Evolutionary conservation across 2,888 invertebrate genomes (phyloP), one percentile per base, ranked within the genome.

Genomic region (Drosophila pegasa): DNA sequence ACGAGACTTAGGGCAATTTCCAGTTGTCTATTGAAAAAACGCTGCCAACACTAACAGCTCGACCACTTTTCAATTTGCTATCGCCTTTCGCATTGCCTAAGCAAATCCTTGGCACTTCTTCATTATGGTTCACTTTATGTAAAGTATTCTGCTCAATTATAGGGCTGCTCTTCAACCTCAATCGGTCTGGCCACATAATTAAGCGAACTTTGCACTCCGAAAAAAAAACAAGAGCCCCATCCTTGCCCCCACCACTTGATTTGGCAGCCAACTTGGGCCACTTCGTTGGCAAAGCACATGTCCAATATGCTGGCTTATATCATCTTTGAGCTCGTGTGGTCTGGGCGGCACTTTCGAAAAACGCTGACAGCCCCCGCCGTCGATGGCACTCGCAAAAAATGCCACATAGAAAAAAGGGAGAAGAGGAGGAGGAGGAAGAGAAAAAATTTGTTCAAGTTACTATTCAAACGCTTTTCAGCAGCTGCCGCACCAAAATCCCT

Each of bases 401-500:
- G 7, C 18, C 47, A 31, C 16, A 38, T n/a, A n/a, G n/a, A n/a
- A 14, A 61, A 12, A 27, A 59, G 37, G 14, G 12, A 38, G 47
- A n/a, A 25, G 6, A 25, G 18, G 29, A 10, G 38, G 27, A 54
- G 27, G 4, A 18, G 33, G n/a, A 41, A 71, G 75, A 83, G n/a
- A 41, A 71, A 78, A 83, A 78, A 75, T 63, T 85, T 88, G 71
- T 74, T 86, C 80, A 72, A 88, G 86, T 79, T 82, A 81, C 78
- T 68, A 86, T 82, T 86, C 81, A 76, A 87, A 82, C 73, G 88
- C 62, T 75, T 78, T 79, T 83, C 75, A 87, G 70, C 87, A 88
- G 75, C 82, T 80, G 83, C 88, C 80, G 83, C 88, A 69, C 69
- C 71, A 74, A 79, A 77, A 82, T 84, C 83, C 88, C 83, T 86